Evolutionary conservation across 2,113 vertebrate genomes (phyloP), one percentile per base, ranked within the genome.

Genomic region (Zeus faber): DNA sequence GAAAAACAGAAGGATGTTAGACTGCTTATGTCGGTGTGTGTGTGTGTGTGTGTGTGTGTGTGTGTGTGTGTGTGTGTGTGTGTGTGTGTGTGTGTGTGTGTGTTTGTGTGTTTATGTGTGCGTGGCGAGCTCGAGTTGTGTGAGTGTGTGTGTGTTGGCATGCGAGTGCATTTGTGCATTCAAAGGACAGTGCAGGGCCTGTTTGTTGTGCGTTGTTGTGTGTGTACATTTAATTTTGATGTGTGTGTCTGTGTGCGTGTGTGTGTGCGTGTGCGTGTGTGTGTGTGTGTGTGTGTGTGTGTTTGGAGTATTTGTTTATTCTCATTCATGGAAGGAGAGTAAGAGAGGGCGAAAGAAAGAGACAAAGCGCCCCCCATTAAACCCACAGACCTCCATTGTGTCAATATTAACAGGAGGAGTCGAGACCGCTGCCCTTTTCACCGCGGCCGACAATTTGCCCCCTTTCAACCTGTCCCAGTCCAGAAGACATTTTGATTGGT

Each of bases 401-500:
- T 71, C 66, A 61, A 48, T 62, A 70, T 77, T 68, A 76, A 79
- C 69, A 60, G 57, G 72, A 70, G 39, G 50, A 58, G 62, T 69
- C 73, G 72, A 77, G 81, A 76, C 58, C 51, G 53, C 72, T 85
- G 74, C 56, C 74, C 65, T 79, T 77, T 72, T 69, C 60, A 79
- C 57, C 49, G 23, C 58, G 57, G 70, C 76, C 80, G 72, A 83
- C 77, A 78, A 67, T 68, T 72, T n/a, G n/a, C 72, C 66, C 67
- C 64, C 69, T 78, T 76, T 79, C 70, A 63, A 69, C 14, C 35
- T 22, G n/a, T 16, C 79, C 56, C 49, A 47, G 66, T 78, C 78
- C 66, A 75, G 70, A 76, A 62, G 72, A 75, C 67, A 71, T 83
- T 86, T 81, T 84, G 81, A 86, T 87, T 85, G 85, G 78, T 73